phyloP scores from a whole-genome alignment of 35 echinoderm and acorn worm genomes.

The Strongylocentrotus purpuratus region DNA sequence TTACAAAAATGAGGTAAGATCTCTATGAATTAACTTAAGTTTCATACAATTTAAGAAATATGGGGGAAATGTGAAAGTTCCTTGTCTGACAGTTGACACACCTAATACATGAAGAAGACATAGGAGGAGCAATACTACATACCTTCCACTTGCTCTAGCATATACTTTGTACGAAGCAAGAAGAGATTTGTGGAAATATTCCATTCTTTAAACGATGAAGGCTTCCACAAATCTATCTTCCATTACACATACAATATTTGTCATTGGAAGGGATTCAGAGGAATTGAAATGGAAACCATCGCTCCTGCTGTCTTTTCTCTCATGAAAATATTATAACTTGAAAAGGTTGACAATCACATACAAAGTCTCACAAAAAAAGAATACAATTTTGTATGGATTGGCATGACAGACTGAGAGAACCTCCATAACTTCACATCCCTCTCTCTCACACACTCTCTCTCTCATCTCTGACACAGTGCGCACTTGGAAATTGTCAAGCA shows the following conservation, averaged over 20 bases:
- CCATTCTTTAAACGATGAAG: neutral
- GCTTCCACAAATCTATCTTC: neutral
- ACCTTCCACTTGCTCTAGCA: neutral
- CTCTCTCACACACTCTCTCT: neutral
- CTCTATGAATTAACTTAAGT: neutral
- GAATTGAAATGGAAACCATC: neutral
- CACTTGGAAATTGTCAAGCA: neutral
- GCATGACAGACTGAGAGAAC: neutral
- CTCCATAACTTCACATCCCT: neutral
- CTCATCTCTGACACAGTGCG: neutral
- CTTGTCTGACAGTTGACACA: neutral
- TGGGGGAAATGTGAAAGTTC: neutral
- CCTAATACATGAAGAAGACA: neutral
- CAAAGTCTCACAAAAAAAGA: neutral
- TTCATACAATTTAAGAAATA: neutral
- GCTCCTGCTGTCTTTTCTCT: neutral
- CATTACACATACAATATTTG: neutral
- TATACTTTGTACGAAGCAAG: too few species aligned
- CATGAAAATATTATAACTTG: neutral
- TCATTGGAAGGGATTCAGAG: neutral
- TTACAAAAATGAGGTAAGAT: neutral
- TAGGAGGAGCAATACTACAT: neutral
- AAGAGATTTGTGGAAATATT: too few species aligned
- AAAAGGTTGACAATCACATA: neutral
- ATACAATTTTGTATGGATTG: neutral